Evolutionary conservation across 2,888 invertebrate species (phyloP), one percentile per base, ranked within the genome.

Genomic region (Mesorhabditis sp.): DNA sequence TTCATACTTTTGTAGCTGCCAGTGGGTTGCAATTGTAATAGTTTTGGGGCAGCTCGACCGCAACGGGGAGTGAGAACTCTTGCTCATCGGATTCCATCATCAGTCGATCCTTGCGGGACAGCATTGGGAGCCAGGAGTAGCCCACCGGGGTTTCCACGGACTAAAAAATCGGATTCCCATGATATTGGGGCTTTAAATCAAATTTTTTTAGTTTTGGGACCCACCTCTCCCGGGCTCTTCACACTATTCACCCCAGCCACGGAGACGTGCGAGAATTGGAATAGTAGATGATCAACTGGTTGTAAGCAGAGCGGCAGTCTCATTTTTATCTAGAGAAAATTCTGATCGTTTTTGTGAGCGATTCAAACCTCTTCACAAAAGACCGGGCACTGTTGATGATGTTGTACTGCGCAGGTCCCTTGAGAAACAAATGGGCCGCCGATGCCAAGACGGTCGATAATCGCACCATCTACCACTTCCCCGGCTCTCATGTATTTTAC

Each of bases 261-360:
- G 73, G 94, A 94, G 73, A 98, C 92, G 87, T 97, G 97, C 85
- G 93, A 92, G 88, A 97, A 96, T 4, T 93, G 93, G 88, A 97
- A 96, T 68, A 97, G 89, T 70, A 98, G 87, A 86, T 97, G 97
- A 87, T 96, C 96, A 67, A 91, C 91, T 0, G 91, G 87, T 62
- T 92, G 91, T 67, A 97, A 88, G 74, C 93, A 91, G 28, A 93
- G 90, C 0, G 97, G 97, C 50, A 97, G 88, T 43, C 91, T 90
- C 71, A 97, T 89, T 89, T 97, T 97, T 65, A 95, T 91, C 86
- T 89, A 84, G 44, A 82, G 80, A 28, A 28, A 28, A 28, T 66
- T 71, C 69, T 66, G 45, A 6, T 58, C 42, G 6, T 15, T 61
- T 15, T 67, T 13, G 28, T 10, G n/a, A 15, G 43, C 13, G 45